These are phyloP conservation scores for Mergus octosetaceus DNA, from an alignment of 2,797 vertebrate genomes.

Conservation along the genomic window DNA sequence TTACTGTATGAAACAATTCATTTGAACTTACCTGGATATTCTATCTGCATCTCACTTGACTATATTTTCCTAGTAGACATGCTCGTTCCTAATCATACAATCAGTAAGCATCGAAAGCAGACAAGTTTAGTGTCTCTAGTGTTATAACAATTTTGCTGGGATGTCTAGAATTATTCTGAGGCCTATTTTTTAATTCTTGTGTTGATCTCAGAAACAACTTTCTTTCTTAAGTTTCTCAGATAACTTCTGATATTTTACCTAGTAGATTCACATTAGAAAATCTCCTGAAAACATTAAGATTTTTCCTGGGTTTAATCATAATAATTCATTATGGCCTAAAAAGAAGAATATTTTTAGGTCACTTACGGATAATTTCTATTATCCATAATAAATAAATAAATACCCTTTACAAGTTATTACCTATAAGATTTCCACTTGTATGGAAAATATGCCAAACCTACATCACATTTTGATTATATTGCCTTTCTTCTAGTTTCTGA, in stretches of 20 bases:
- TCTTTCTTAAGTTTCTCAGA: neutral
- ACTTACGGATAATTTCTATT: neutral
- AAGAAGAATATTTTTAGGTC: neutral
- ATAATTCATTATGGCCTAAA: neutral
- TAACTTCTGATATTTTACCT: neutral
- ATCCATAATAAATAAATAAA: neutral
- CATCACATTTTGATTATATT: neutral
- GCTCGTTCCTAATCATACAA: neutral
- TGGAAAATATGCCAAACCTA: neutral
- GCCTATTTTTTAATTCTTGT: neutral
- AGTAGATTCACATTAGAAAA: neutral
- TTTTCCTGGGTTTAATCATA: neutral
- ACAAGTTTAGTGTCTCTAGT: neutral
- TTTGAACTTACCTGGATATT: neutral
- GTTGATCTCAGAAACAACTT: neutral
- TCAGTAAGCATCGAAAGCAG: neutral
- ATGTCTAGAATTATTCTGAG: neutral
- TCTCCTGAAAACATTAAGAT: neutral
- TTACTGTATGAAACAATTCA: neutral
- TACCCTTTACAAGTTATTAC: neutral
- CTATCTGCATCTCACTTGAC: neutral
- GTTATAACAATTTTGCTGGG: neutral
- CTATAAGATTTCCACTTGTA: neutral
- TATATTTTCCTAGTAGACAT: neutral
- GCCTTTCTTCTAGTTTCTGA: neutral